A percentile compares a stretch with the other conserved stretches of the same genome.
phyloP scores from a whole-genome alignment of 2,797 vertebrate species.

The Emys orbicularis region DNA sequence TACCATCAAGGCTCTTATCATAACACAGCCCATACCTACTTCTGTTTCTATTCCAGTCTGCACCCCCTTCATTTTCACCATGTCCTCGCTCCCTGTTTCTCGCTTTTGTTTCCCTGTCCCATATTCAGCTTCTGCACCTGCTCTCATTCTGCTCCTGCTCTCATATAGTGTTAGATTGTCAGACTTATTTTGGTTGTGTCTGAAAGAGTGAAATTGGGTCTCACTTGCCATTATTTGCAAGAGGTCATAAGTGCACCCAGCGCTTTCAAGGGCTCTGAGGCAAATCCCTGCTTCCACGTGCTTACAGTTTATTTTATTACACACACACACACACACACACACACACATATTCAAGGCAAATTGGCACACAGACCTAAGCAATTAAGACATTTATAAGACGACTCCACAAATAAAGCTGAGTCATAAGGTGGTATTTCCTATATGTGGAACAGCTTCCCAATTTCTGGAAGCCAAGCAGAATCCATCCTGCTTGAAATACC shows the following conservation, averaged over 20 bases:
- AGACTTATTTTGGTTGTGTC: not conserved
- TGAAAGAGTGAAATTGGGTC: not conserved
- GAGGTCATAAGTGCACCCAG: not conserved
- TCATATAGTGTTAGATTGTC: fast-evolving
- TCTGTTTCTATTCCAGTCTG: not conserved
- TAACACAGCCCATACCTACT: not conserved
- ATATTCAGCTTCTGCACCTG: not conserved
- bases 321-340: too few relatives aligned
- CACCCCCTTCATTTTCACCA: not conserved
- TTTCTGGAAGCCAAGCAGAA: not conserved
- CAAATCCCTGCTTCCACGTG: not conserved
- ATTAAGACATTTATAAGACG: not conserved
- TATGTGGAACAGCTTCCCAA: not conserved
- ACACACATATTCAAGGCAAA: too few relatives aligned
- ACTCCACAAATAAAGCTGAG: not conserved
- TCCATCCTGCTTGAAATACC: not conserved
- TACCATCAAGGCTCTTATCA: not conserved
- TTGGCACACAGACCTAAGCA: not conserved
- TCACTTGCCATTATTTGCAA: not conserved
- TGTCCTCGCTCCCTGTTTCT: not conserved
- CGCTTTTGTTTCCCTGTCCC: fast-evolving
- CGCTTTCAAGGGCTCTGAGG: not conserved
- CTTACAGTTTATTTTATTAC: not conserved
- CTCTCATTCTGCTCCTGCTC: fast-evolving
- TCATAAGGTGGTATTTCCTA: not conserved